A percentile compares a stretch with the other conserved stretches of the same genome.
Evolutionary conservation across 1,140 invertebrate species (phyloP).

Genomic region (Platorchestia sp.): DNA sequence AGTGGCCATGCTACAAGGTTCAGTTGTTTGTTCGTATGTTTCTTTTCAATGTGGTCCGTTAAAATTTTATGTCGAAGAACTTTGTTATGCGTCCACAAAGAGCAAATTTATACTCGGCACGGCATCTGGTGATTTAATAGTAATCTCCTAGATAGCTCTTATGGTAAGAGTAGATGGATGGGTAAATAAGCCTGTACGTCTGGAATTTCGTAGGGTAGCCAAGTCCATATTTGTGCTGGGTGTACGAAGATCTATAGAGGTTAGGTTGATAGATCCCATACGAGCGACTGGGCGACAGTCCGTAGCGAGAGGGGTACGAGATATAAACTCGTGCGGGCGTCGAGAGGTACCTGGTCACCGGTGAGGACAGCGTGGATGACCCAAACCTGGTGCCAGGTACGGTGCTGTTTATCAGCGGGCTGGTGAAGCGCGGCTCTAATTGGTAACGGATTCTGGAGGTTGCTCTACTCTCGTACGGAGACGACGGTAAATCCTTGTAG

Average conservation of each 20-base stretch:
- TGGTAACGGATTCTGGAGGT: slow-evolving; percentile 50
- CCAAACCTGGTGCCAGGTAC: slow-evolving; percentile 2
- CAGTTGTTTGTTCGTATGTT: not conserved
- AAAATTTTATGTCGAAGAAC: not conserved
- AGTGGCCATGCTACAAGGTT: not conserved
- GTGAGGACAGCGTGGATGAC: not conserved
- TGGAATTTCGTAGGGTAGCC: slow-evolving; percentile 39
- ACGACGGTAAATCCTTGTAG: slow-evolving; percentile 35
- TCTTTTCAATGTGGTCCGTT: not conserved
- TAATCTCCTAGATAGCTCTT: slow-evolving; percentile 27
- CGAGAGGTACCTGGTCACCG: slow-evolving; percentile 20
- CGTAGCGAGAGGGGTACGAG: slow-evolving; percentile 43
- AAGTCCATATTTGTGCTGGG: slow-evolving; percentile 29
- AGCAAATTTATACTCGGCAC: not conserved
- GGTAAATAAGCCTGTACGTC: slow-evolving; percentile 33
- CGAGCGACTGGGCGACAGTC: not conserved
- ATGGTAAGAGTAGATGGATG: slow-evolving; percentile 25
- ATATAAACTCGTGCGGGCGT: slow-evolving; percentile 24
- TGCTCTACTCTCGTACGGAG: slow-evolving; percentile 23
- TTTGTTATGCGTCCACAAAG: not conserved
- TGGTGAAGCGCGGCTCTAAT: slow-evolving; percentile 8
- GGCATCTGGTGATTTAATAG: not conserved
- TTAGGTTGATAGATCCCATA: slow-evolving; percentile 41
- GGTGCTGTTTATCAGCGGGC: slow-evolving; percentile 30
- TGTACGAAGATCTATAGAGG: slow-evolving; percentile 23